Percentiles rank a stretch among this genome's conserved stretches.
Conservation (phyloP, 2,113 vertebrate genomes). For the Pristiophorus japonicus region DNA sequence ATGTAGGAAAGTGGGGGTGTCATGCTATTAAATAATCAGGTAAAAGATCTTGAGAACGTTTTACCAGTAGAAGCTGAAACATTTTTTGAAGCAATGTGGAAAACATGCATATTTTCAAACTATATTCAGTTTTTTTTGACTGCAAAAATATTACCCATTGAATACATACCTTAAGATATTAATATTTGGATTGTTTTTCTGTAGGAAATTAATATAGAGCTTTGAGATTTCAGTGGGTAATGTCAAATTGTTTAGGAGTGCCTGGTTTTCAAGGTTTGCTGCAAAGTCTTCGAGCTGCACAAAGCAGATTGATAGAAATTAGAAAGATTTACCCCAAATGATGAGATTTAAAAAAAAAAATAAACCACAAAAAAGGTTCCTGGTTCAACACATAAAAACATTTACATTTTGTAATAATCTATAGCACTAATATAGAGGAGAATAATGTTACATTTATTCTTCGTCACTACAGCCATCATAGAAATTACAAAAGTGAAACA, state of each 20-base stretch:
- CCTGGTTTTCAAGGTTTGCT: constrained; percentile 28
- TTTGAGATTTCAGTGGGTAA: constrained; percentile 31
- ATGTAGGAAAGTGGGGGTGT: neutral
- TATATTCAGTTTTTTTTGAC: neutral
- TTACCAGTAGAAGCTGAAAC: neutral
- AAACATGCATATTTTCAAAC: neutral
- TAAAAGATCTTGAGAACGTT: neutral
- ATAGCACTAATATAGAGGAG: neutral
- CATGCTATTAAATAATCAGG: neutral
- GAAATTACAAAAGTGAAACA: neutral
- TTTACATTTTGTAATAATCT: neutral
- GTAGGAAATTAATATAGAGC: constrained; percentile 39
- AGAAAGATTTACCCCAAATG: neutral
- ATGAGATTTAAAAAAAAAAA: no score
- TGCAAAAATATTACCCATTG: neutral
- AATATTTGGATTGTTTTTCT: neutral
- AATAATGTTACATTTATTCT: neutral
- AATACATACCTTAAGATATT: constrained; percentile 33
- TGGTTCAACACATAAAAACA: neutral
- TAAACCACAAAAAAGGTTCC: neutral
- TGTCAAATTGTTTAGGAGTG: neutral
- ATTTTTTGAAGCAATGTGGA: neutral
- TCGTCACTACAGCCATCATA: neutral
- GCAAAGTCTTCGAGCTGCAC: constrained; percentile 41
- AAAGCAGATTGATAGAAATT: neutral